Evolutionary conservation across 2,797 vertebrate genomes (phyloP).

Genomic region (Gastrophryne carolinensis): DNA sequence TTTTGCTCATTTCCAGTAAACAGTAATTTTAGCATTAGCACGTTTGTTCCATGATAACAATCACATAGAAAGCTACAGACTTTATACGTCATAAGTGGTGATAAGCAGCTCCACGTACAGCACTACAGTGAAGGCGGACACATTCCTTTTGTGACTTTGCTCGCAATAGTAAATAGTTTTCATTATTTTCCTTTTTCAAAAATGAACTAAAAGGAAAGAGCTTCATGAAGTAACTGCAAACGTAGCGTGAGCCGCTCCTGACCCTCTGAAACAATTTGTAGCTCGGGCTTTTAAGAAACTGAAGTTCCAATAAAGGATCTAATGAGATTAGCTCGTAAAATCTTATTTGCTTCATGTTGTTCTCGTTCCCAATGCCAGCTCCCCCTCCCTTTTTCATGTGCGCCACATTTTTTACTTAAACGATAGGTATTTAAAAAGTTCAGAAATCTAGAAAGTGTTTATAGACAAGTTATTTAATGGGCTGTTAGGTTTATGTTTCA

Average conservation of each 20-base stretch:
- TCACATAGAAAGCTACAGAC: too few species aligned
- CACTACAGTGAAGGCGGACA: too few species aligned
- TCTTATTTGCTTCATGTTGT: constrained; percentile 32
- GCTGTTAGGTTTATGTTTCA: constrained; percentile 53
- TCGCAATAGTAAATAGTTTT: background rate
- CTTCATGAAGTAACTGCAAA: background rate
- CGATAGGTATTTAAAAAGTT: constrained; percentile 50
- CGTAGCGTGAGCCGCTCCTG: background rate
- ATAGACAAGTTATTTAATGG: constrained; percentile 53
- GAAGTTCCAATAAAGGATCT: constrained; percentile 33
- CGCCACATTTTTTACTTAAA: constrained; percentile 5
- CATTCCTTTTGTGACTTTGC: background rate
- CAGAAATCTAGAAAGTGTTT: constrained; percentile 52
- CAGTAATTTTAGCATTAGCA: too few species aligned
- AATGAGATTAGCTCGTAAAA: constrained; percentile 46
- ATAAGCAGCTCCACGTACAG: too few species aligned
- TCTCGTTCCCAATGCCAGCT: constrained; percentile 14
- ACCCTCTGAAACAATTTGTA: constrained; percentile 13
- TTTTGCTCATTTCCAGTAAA: too few species aligned
- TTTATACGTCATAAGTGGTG: too few species aligned
- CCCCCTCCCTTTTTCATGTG: constrained; percentile 13
- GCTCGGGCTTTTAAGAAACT: constrained; percentile 20
- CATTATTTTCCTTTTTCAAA: background rate
- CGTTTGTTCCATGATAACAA: too few species aligned
- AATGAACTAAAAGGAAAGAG: background rate